These are phyloP conservation scores for Xanthostigma xanthostigma DNA, from an alignment of 2,888 invertebrate genomes.

Conservation along the genomic window DNA sequence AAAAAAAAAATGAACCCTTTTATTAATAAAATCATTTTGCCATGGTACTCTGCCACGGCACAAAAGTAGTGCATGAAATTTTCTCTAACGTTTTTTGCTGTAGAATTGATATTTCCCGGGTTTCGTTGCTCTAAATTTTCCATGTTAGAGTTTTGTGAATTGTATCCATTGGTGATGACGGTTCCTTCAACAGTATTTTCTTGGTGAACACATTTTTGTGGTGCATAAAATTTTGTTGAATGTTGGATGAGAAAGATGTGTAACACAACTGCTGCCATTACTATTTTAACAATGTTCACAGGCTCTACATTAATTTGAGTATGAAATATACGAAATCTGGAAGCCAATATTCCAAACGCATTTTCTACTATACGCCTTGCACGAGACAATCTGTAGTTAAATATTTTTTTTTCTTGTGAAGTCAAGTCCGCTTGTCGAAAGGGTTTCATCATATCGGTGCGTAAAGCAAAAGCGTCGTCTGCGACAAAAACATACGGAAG, in stretches of 20 bases:
- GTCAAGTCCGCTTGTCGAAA: conserved; percentile 14
- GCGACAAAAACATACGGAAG: conserved; percentile 13
- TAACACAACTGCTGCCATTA: conserved; percentile 12
- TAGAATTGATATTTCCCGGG: conserved; percentile 9
- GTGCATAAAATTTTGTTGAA: no score
- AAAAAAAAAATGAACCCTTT: conserved; percentile 6
- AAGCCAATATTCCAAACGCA: conserved; percentile 14
- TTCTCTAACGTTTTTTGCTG: conserved; percentile 7
- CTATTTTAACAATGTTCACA: conserved; percentile 11
- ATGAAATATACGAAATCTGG: conserved; percentile 12
- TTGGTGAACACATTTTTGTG: conserved; percentile 10
- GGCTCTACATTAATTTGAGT: conserved; percentile 12
- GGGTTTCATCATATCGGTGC: conserved; percentile 16
- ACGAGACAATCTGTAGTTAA: no score
- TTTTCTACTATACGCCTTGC: conserved; percentile 14
- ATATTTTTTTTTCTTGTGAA: no score
- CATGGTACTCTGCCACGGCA: conserved; percentile 10
- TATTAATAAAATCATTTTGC: conserved; percentile 9
- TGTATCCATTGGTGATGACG: conserved; percentile 8
- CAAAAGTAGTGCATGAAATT: conserved; percentile 9
- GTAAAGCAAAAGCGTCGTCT: conserved; percentile 13
- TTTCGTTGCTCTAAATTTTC: conserved; percentile 9
- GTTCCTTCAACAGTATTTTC: conserved; percentile 9
- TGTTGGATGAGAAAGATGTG: no score
- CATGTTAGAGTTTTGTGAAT: conserved; percentile 8